These are phyloP conservation scores for Hydropsyche betteni DNA, from an alignment of 2,888 invertebrate species.

Conservation along the genomic window DNA sequence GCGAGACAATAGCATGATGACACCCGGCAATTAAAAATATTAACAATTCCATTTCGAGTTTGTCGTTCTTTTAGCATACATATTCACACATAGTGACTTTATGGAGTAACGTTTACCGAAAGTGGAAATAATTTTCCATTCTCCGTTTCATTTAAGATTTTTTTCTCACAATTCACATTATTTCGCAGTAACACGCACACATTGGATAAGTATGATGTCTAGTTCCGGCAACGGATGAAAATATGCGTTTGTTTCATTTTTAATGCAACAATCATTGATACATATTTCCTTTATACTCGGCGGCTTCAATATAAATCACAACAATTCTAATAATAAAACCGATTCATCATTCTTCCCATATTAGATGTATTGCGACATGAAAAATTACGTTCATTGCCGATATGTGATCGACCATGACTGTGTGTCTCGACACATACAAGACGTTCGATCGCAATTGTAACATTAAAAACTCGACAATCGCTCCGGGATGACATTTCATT, in stretches of 20 bases:
- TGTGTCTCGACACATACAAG: neutral
- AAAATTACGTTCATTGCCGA: constrained; percentile 33
- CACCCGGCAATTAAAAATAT: neutral
- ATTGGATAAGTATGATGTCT: neutral
- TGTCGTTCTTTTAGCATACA: neutral
- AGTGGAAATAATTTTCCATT: constrained; percentile 1
- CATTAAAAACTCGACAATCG: too few species aligned
- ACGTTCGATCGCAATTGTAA: too few species aligned
- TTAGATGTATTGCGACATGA: constrained; percentile 26
- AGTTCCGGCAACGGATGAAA: neutral
- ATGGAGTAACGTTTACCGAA: neutral
- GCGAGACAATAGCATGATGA: constrained; percentile 24
- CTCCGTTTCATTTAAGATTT: neutral
- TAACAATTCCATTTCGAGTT: neutral
- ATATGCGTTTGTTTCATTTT: neutral
- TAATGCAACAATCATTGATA: constrained; percentile 8
- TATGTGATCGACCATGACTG: constrained; percentile 33
- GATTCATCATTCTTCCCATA: constrained; percentile 30
- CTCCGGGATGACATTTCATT: too few species aligned
- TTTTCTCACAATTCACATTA: neutral
- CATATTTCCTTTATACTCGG: neutral
- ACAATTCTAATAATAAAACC: constrained; percentile 34
- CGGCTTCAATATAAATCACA: neutral
- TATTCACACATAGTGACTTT: neutral
- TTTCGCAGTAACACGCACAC: neutral